Conservation (phyloP, 2,113 vertebrate genomes). For the Tenrec ecaudatus region DNA sequence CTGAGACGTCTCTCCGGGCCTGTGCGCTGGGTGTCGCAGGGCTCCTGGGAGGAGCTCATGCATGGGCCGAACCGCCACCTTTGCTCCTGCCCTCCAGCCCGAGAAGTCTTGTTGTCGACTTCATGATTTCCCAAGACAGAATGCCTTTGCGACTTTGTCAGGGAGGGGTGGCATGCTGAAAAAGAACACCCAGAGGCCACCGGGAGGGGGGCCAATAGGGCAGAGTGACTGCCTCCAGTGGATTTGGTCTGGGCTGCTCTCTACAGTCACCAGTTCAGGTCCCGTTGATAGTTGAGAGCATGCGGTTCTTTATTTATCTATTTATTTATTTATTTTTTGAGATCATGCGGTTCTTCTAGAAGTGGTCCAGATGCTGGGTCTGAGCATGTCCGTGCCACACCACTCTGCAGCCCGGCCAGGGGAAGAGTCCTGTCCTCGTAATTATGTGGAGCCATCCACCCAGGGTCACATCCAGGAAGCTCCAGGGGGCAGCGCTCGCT, state of each 20-base stretch:
- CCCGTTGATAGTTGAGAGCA: neutral
- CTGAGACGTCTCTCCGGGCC: neutral
- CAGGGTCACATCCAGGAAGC: neutral
- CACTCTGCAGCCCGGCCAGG: neutral
- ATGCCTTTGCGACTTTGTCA: neutral
- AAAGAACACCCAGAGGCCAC: neutral
- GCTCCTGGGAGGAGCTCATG: accelerated
- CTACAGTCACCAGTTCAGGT: neutral
- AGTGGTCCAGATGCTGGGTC: neutral
- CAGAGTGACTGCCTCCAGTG: neutral
- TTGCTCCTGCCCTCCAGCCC: neutral
- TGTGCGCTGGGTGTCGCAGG: accelerated
- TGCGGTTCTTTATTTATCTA: no score
- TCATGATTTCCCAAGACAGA: neutral
- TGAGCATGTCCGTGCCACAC: neutral
- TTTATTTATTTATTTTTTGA: no score
- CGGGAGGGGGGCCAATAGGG: neutral
- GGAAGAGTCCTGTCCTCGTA: neutral
- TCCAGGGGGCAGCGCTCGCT: accelerated
- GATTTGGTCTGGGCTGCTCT: accelerated
- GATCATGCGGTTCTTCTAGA: neutral
- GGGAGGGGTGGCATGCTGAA: neutral
- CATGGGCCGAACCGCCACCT: neutral
- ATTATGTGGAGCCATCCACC: neutral
- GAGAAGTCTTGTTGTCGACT: neutral